Base-by-base conservation (phyloP, 2,888 invertebrate species). In the Nycteola revayana region DNA sequence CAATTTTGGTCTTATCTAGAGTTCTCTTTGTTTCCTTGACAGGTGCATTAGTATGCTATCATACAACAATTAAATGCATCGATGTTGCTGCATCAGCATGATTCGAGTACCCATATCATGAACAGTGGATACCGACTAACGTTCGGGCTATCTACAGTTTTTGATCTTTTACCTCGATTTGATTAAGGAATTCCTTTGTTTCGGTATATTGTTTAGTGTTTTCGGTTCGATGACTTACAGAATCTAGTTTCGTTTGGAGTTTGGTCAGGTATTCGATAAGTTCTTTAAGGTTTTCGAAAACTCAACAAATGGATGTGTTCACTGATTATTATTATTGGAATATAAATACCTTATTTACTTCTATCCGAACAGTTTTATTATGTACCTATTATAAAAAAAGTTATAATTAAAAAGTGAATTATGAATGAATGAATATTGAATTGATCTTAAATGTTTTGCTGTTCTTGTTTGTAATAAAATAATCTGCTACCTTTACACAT, bases 1-100 rank as follows among this genome's bases (percentile, higher is more conserved):
- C 83, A 83, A 85, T 85, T 86, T 80, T 69, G 57, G 74, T 70
- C 75, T 84, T 86, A 87, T 87, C 87, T 82, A 68, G 70, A 59
- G 61, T 58, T 51, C 67, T 72, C 78, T 83, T 88, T 88, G 87
- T 88, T 87, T 78, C 71, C 82, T 77, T 87, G 88, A 87, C 88
- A 87, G 88, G 86, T 88, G 86, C 88, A 87, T 88, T 88, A 88
- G 86, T 70, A 74, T 70, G 76, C 72, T 87, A 87, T 83, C 83
- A 75, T 72, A 77, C 78, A 84, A 83, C 87, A 88, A 88, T 88
- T 88, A 88, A 88, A 87, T 78, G 85, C 79, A 80, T 76, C 85
- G 64, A 65, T 66, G 60, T 50, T 72, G 87, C 86, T 55, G 61
- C 70, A 69, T 87, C 87, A 87, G 53, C 61, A 61, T 86, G 84